Evolutionary conservation across 2,797 vertebrate species (phyloP), one percentile per base, ranked within the genome.

Genomic region (Hippoglossus hippoglossus): DNA sequence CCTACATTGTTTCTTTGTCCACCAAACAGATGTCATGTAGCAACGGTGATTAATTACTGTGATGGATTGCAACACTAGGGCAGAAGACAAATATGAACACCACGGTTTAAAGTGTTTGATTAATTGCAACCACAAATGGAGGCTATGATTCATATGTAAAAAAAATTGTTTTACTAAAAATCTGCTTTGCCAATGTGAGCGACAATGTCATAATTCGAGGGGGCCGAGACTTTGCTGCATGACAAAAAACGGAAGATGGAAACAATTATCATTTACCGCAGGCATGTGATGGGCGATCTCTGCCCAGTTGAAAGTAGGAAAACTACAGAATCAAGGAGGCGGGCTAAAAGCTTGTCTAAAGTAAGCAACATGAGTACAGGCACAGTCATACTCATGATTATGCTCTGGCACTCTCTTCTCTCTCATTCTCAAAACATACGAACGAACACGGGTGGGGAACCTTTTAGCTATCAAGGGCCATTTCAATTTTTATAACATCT

Each of bases 221-320:
- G 15, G 34, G 22, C 7, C 21, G 24, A 53, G 16, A 55, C 10
- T 75, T 34, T 56, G 13, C 44, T 59, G 25, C 36, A 22, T 56
- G 47, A 79, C 28, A 67, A 64, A 52, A 59, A 57, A 3, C 47
- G 39, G 34, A 63, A 71, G 31, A 80, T 87, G 87, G 86, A 79
- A 92, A 79, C 76, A 77, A 86, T 91, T 82, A 86, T 22, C 65
- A 53, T 62, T 22, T 28, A 61, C 90, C 85, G 90, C 84, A 87
- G 72, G 81, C 80, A 89, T 88, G 72, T 64, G 26, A 26, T 49
- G 52, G 58, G 51, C 1, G 7, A 26, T 41, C 24, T 76, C 39
- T 80, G 49, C 50, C 74, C 69, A 55, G 49, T 34, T 61, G 21
- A 36, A 59, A n/a, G 7, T 58, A 53, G 19, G 68, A 69, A 66